These are phyloP conservation scores for Rutilus rutilus DNA, from an alignment of 2,113 vertebrate genomes.

Conservation along the genomic window DNA sequence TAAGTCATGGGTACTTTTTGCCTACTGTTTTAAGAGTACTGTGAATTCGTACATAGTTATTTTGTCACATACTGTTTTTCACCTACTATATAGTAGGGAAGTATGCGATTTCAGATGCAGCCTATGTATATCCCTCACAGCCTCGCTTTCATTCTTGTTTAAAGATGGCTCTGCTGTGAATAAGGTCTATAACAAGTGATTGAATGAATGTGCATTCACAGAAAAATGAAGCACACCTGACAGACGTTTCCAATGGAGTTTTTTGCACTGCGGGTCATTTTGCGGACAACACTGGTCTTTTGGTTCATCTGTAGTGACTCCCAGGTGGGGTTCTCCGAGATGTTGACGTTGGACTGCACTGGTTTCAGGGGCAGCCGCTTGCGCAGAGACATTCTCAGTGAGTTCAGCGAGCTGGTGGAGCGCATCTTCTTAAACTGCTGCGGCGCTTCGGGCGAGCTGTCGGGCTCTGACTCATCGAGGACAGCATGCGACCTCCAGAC, in stretches of 20 bases:
- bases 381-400: constrained; percentile 83
- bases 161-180: no score
- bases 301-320: constrained; percentile 74
- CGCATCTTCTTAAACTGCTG: constrained; percentile 72
- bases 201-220: neutral
- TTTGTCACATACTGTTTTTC: no score
- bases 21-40: no score
- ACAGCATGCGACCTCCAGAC: constrained; percentile 79
- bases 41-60: no score
- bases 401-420: constrained; percentile 78
- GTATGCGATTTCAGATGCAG: no score
- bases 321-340: constrained; percentile 72
- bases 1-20: no score
- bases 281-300: constrained; percentile 68
- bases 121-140: no score
- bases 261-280: constrained; percentile 81
- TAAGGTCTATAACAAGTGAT: neutral
- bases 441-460: constrained; percentile 74
- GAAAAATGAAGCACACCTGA: constrained; percentile 74
- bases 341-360: constrained; percentile 74
- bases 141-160: no score
- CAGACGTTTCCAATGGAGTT: constrained; percentile 80
- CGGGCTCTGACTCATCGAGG: constrained; percentile 75
- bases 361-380: constrained; percentile 81
- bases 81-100: no score